Evolutionary conservation across 2,113 vertebrate species (phyloP), one percentile per base, ranked within the genome.

Genomic region (Sinocyclocheilus anshuiensis): DNA sequence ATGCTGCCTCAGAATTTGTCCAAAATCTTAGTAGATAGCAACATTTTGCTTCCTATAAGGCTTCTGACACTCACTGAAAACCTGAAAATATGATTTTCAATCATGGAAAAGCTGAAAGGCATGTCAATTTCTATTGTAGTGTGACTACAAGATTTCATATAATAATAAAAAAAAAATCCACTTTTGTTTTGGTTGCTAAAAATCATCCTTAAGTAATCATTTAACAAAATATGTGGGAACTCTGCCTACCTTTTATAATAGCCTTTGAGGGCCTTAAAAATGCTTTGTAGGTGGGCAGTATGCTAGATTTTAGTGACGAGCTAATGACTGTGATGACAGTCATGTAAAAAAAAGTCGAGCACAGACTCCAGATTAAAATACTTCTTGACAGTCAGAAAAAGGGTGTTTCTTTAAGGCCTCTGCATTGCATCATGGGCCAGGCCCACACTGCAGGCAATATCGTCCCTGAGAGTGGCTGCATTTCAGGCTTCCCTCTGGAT

Each of bases 361-460:
- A 36, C 48, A 71, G 63, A 36, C n/a, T 50, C 10, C 3, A 53
- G 29, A 50, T 81, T 36, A 29, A 69, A 82, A 82, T 33, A 10
- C n/a, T 50, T 50, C 39, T 33, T 53, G n/a, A 53, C 65, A 83
- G n/a, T 72, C 18, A 53, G 26, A 83, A 83, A 33, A 63, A 77
- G 20, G 3, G 16, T 16, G 20, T 65, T 67, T 76, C 50, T 76
- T 76, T 39, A 57, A 67, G 15, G 12, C 39, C 13, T 48, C 18
- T 33, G 65, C 65, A 83, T 50, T 55, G 65, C 81, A 83, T 83
- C 45, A 72, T 39, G 65, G 81, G 65, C 71, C 81, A 72, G 45
- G 65, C 24, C 65, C 45, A 71, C 26, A 83, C 81, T 22, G 26
- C 65, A 83, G 48, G 81, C 45, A 83, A 83, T 72, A 83, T 72